Percentiles rank a stretch among this genome's conserved stretches.
Evolutionary conservation across 1,140 invertebrate genomes (phyloP).

Genomic region (Lanistes nyassanus): DNA sequence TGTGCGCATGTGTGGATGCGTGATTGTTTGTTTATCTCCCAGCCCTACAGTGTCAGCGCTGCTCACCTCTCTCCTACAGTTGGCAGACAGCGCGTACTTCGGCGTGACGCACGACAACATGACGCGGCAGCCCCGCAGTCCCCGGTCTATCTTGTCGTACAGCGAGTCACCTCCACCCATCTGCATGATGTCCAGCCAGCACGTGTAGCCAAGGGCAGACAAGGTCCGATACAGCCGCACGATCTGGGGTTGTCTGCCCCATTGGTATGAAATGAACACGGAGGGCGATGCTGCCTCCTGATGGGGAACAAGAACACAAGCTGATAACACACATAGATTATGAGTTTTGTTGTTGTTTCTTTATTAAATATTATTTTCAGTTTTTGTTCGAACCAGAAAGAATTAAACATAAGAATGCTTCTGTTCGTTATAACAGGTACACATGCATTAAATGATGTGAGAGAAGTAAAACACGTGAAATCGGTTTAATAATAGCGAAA

Average conservation of each 20-base stretch:
- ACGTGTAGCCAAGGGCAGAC: constrained; percentile 46
- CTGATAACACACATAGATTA: neutral
- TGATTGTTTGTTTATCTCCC: neutral
- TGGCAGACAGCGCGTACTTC: constrained; percentile 60
- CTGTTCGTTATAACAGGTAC: neutral
- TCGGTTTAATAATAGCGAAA: neutral
- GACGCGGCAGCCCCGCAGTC: constrained; percentile 54
- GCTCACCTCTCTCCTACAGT: constrained; percentile 58
- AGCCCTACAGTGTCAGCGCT: neutral
- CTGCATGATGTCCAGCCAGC: constrained; percentile 65
- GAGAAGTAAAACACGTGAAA: too few species aligned
- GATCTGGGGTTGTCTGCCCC: constrained; percentile 62
- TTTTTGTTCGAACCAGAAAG: too few species aligned
- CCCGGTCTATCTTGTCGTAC: constrained; percentile 63
- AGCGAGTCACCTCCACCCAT: constrained; percentile 66
- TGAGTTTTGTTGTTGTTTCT: too few species aligned
- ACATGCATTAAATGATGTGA: neutral
- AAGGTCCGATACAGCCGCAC: constrained; percentile 50
- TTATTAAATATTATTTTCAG: neutral
- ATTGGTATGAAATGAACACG: constrained; percentile 64
- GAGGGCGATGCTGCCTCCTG: constrained; percentile 35
- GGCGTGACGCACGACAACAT: constrained; percentile 58
- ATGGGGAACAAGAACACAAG: constrained; percentile 12
- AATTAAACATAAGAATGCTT: neutral
- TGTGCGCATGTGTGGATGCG: neutral